phyloP scores from a whole-genome alignment of 35 echinoderm and acorn worm genomes.

The Amphiura filiformis region DNA sequence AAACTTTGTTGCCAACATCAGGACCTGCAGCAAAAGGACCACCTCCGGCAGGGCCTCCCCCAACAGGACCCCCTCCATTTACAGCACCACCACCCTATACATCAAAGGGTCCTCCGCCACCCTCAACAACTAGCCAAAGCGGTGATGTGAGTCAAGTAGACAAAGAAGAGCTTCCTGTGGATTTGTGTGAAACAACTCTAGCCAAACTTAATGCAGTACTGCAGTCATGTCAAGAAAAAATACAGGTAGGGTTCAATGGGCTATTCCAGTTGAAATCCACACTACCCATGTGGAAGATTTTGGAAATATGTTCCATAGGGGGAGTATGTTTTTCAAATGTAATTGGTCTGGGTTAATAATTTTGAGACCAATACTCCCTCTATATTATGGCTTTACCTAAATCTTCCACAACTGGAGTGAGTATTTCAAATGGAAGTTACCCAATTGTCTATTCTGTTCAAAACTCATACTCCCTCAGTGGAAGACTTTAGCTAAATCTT shows the following conservation, averaged over 20 bases:
- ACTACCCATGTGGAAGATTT: too few relatives aligned
- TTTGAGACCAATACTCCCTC: too few relatives aligned
- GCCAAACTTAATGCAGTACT: conserved; percentile 11
- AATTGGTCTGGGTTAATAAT: too few relatives aligned
- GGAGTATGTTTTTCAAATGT: too few relatives aligned
- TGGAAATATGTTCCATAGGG: too few relatives aligned
- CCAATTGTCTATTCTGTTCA: too few relatives aligned
- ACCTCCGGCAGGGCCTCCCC: neutral
- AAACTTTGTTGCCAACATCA: neutral
- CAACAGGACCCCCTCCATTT: neutral
- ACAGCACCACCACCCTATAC: neutral
- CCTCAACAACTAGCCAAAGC: neutral
- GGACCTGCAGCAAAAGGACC: neutral
- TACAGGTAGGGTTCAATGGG: conserved; percentile 18
- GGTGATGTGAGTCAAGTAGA: neutral
- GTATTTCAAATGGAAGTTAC: too few relatives aligned
- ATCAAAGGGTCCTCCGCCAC: neutral
- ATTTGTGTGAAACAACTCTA: neutral
- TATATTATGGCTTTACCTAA: too few relatives aligned
- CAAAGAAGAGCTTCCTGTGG: neutral
- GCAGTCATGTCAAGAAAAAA: neutral
- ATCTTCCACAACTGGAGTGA: too few relatives aligned
- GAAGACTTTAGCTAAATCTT: too few relatives aligned
- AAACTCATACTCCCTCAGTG: too few relatives aligned
- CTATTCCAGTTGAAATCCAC: too few relatives aligned